phyloP scores from a whole-genome alignment of 1,140 invertebrate genomes.

The Euschistus heros region DNA sequence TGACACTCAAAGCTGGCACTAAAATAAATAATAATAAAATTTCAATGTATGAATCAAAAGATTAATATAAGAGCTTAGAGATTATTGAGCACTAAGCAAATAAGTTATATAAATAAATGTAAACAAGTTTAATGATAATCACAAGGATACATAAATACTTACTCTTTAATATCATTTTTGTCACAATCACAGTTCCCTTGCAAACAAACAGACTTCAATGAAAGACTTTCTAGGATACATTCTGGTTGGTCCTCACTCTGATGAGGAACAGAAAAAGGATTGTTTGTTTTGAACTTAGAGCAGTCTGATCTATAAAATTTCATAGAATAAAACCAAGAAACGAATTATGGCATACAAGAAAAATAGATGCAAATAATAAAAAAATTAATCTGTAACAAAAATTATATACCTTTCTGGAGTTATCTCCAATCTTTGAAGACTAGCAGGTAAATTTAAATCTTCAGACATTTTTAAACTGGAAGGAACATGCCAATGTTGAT shows the following conservation, averaged over 20 bases:
- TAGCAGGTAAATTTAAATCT: constrained; percentile 26
- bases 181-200: constrained; percentile 23
- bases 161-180: constrained; percentile 21
- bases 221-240: constrained; percentile 17
- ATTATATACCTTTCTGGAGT: constrained; percentile 25
- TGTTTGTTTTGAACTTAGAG: neutral
- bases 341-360: neutral
- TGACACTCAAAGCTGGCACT: too few relatives aligned
- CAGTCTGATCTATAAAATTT: neutral
- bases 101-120: neutral
- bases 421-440: constrained; percentile 26
- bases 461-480: constrained; percentile 12
- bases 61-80: too few relatives aligned
- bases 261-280: neutral
- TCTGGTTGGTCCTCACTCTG: constrained; percentile 9
- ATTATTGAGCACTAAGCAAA: neutral
- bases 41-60: neutral
- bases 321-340: neutral
- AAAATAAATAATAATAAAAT: neutral
- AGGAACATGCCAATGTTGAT: too few relatives aligned
- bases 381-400: neutral
- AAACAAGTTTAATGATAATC: neutral
- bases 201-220: constrained; percentile 16
- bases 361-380: neutral
- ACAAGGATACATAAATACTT: neutral